A percentile compares a stretch with the other conserved stretches of the same genome.
phyloP scores from a whole-genome alignment of 2,888 invertebrate species.

The Drosophila paucipuncta region DNA sequence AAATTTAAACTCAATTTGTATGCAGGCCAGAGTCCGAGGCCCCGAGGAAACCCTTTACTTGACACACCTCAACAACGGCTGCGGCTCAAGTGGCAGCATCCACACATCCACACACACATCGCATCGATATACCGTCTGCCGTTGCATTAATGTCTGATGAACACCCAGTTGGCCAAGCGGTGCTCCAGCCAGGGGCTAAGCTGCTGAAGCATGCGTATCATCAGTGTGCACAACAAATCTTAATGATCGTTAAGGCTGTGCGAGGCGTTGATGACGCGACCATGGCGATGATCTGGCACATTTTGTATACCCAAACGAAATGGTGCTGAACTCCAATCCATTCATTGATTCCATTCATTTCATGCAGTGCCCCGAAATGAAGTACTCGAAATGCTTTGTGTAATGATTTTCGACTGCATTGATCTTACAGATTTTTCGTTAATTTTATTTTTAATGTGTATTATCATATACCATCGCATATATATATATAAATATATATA shows the following conservation, averaged over 20 bases:
- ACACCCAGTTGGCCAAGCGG: conserved; percentile 67
- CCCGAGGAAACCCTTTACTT: conserved; percentile 77
- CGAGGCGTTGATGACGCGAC: conserved; percentile 63
- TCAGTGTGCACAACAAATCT: conserved; percentile 72
- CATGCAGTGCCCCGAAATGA: conserved; percentile 67
- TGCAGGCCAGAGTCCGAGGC: conserved; percentile 65
- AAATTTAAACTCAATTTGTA: conserved; percentile 79
- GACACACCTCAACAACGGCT: conserved; percentile 78
- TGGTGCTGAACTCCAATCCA: conserved; percentile 47
- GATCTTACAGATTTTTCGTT: conserved; percentile 35
- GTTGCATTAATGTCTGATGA: conserved; percentile 74
- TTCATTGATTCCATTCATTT: conserved; percentile 53
- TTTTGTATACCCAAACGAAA: conserved; percentile 53
- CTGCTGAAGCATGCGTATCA: conserved; percentile 76
- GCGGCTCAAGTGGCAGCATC: conserved; percentile 69
- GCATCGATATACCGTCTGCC: conserved; percentile 55
- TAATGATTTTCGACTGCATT: conserved; percentile 53
- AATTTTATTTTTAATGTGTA: conserved; percentile 59
- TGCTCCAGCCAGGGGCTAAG: conserved; percentile 54
- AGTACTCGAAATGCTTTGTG: conserved; percentile 63
- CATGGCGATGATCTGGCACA: conserved; percentile 64
- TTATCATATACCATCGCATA: conserved; percentile 58
- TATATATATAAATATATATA: conserved; percentile 21
- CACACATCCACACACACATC: conserved; percentile 18
- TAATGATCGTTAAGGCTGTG: conserved; percentile 67